A percentile compares a stretch with the other conserved stretches of the same genome.
Conservation (phyloP, 2,797 vertebrate species). For the Coccyzus lansbergi region DNA sequence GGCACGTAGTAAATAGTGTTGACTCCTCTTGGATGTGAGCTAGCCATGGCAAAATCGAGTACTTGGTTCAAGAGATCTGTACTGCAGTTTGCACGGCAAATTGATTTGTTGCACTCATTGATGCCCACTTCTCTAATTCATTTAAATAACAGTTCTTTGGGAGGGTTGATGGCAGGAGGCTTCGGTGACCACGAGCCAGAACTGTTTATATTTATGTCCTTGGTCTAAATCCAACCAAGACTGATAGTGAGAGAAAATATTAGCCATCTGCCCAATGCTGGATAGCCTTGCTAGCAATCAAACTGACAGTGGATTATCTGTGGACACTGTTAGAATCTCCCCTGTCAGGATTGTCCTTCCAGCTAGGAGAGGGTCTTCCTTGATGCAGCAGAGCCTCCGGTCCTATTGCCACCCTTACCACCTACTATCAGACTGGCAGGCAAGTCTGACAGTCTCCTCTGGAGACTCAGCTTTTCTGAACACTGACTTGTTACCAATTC, state of each 20-base stretch:
- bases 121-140: constrained; percentile 6
- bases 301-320: neutral
- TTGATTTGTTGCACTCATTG: constrained; percentile 37
- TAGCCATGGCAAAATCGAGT: neutral
- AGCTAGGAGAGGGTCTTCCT: neutral
- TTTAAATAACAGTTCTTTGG: constrained; percentile 5
- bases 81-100: neutral
- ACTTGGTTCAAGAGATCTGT: neutral
- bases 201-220: constrained; percentile 44
- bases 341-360: neutral
- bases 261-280: constrained; percentile 52
- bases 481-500: neutral
- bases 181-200: constrained; percentile 24
- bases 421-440: neutral
- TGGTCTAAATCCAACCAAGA: constrained; percentile 58
- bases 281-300: constrained; percentile 20
- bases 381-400: accelerated
- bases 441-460: neutral
- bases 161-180: constrained; percentile 22
- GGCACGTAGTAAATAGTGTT: neutral
- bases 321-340: neutral
- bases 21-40: neutral
- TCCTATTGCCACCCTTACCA: neutral
- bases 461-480: neutral
- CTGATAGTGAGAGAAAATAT: constrained; percentile 56